These are phyloP conservation scores for Paratilapia polleni DNA, from an alignment of 2,113 vertebrate genomes.

Conservation along the genomic window DNA sequence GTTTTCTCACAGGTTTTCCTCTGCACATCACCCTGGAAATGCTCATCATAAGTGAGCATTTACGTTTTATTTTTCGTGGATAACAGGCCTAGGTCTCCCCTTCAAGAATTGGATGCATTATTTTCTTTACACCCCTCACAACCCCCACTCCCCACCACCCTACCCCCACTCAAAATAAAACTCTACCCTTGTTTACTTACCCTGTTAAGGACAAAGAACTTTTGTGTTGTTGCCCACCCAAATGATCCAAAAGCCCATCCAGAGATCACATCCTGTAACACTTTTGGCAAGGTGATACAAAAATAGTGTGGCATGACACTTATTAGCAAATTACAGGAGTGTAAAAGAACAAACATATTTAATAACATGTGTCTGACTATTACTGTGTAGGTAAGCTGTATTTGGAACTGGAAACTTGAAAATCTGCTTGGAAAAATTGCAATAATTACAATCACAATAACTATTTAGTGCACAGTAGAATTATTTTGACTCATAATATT, in stretches of 20 bases:
- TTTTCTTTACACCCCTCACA: background rate
- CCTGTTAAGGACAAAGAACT: accelerated
- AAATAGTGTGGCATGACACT: background rate
- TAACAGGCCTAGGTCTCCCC: background rate
- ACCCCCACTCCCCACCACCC: too few species aligned
- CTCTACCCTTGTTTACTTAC: background rate
- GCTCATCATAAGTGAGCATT: too few species aligned
- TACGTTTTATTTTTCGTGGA: too few species aligned
- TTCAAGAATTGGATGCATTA: background rate
- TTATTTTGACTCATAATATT: background rate
- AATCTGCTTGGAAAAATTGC: background rate
- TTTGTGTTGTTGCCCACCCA: background rate
- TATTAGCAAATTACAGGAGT: background rate
- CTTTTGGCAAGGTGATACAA: background rate
- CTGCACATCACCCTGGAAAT: too few species aligned
- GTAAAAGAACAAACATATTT: background rate
- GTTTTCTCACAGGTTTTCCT: too few species aligned
- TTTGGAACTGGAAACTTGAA: background rate
- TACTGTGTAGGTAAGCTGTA: background rate
- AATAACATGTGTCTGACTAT: background rate
- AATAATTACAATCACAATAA: background rate
- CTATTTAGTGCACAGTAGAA: background rate
- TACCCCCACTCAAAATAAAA: background rate
- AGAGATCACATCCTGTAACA: background rate
- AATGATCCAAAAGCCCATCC: background rate